Evolutionary conservation across 2,888 invertebrate genomes (phyloP).

Genomic region (Caenorhabditis virilis): DNA sequence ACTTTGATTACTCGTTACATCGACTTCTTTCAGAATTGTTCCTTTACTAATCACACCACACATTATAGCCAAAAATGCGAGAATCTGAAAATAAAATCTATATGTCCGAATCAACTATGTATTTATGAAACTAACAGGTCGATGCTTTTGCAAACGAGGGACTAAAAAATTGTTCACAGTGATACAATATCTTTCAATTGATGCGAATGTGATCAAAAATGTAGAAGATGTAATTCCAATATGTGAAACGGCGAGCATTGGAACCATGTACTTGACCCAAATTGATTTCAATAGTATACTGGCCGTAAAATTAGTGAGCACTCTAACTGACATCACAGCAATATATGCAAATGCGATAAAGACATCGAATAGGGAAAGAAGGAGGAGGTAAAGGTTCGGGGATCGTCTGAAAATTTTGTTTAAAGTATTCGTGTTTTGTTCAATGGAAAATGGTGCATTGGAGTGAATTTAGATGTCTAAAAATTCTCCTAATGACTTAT

Average conservation of each 20-base stretch:
- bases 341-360: conserved; percentile 52
- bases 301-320: conserved; percentile 42
- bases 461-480: no score
- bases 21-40: conserved; percentile 54
- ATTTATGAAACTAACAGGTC: conserved; percentile 8
- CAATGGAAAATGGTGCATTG: no score
- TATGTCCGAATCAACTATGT: not conserved
- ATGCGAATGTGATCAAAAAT: conserved; percentile 57
- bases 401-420: conserved; percentile 40
- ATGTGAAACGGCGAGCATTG: conserved; percentile 51
- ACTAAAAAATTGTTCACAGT: conserved; percentile 42
- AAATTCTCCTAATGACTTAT: no score
- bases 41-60: conserved; percentile 62
- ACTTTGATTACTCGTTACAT: conserved; percentile 29
- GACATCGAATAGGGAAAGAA: conserved; percentile 53
- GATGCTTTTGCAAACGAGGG: conserved; percentile 30
- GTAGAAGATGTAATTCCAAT: conserved; percentile 52
- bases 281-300: conserved; percentile 33
- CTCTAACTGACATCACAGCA: conserved; percentile 45
- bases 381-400: conserved; percentile 48
- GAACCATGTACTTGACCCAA: conserved; percentile 51
- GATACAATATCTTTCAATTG: conserved; percentile 53
- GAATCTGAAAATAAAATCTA: conserved; percentile 8
- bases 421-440: not conserved
- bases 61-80: conserved; percentile 56